These are phyloP conservation scores for Caenorhabditis latens DNA, from an alignment of 1,140 invertebrate species.

Conservation along the genomic window DNA sequence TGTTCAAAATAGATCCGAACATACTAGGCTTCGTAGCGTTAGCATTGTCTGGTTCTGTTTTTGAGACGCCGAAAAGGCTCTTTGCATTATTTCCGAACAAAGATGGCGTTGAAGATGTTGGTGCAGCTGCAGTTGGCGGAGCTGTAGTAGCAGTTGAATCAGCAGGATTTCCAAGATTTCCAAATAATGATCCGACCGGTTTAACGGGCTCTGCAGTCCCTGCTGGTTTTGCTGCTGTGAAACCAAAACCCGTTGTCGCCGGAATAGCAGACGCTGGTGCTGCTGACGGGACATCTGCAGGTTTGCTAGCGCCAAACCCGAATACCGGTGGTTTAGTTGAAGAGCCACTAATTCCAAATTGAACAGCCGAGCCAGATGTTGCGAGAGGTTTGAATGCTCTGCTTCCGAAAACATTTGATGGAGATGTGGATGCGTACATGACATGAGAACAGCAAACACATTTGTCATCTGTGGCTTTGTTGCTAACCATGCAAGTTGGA, in stretches of 20 bases:
- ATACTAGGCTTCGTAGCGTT: neutral
- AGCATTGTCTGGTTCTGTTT: neutral
- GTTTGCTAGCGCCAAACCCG: neutral
- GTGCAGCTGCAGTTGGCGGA: neutral
- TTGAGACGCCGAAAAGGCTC: neutral
- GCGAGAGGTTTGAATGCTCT: conserved; percentile 36
- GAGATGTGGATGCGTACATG: neutral
- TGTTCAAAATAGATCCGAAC: conserved; percentile 17
- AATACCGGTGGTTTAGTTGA: neutral
- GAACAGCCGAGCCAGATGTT: neutral
- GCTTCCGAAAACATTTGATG: conserved; percentile 35
- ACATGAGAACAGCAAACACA: conserved; percentile 1
- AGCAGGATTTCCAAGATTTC: neutral
- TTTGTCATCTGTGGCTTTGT: conserved; percentile 22
- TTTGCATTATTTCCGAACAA: neutral
- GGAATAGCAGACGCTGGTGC: neutral
- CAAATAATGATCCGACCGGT: neutral
- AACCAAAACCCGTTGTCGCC: too few species aligned
- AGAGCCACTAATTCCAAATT: neutral
- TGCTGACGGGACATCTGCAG: neutral
- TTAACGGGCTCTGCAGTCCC: neutral
- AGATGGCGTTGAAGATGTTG: neutral
- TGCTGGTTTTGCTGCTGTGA: neutral
- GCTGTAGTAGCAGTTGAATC: neutral
- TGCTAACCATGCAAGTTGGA: neutral